Evolutionary conservation across 1,140 invertebrate species (phyloP).

Genomic region (Aphaenogaster ashmeadi): DNA sequence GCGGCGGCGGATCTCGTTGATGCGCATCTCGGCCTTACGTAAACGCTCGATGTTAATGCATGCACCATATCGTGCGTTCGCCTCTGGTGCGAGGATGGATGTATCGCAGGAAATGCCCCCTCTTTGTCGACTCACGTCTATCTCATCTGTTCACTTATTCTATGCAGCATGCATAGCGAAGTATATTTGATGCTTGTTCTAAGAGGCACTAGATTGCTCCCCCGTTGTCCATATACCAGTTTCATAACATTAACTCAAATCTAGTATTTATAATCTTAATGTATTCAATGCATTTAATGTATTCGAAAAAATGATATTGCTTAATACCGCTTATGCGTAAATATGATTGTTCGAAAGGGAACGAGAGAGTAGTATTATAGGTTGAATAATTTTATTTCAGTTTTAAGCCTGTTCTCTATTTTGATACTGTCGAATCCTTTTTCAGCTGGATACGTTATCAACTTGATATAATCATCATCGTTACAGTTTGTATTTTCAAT

Average conservation of each 20-base stretch:
- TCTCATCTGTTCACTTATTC: constrained; percentile 22
- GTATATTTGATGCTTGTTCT: constrained; percentile 1
- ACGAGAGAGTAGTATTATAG: background rate
- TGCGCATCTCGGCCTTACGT: constrained; percentile 49
- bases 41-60: constrained; percentile 68
- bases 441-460: background rate
- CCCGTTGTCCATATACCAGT: background rate
- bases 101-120: constrained; percentile 47
- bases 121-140: background rate
- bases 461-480: background rate
- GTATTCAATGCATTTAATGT: background rate
- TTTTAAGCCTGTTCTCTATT: background rate
- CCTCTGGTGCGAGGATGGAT: constrained; percentile 38
- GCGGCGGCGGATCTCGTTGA: constrained; percentile 26
- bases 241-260: background rate
- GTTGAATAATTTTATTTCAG: background rate
- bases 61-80: constrained; percentile 26
- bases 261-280: background rate
- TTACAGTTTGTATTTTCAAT: background rate
- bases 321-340: background rate
- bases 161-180: background rate
- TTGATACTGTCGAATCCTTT: background rate
- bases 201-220: background rate
- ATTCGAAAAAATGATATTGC: background rate
- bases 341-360: background rate